phyloP scores from a whole-genome alignment of 2,797 vertebrate species.

The Anguilla anguilla region DNA sequence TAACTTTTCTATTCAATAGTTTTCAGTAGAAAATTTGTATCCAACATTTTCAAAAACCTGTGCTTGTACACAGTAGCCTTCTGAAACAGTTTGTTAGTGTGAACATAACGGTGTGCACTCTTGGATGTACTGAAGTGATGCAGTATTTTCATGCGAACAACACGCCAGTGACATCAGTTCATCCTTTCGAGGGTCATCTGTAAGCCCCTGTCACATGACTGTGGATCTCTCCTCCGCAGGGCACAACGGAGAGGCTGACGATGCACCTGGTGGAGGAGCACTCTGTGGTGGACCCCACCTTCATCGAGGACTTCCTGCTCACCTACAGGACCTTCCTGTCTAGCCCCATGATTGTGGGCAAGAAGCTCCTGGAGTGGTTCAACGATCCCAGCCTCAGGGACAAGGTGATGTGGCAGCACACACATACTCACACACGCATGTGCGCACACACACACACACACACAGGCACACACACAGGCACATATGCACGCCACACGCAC shows the following conservation, averaged over 20 bases:
- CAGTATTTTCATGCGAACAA: neutral
- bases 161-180: neutral
- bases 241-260: conserved; percentile 93
- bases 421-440: no score
- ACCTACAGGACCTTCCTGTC: conserved; percentile 98
- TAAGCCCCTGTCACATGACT: neutral
- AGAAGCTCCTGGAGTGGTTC: conserved; percentile 99
- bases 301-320: conserved; percentile 97
- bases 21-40: neutral
- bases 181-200: neutral
- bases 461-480: no score
- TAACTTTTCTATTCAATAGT: neutral
- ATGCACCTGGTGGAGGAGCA: conserved; percentile 99
- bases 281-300: conserved; percentile 97
- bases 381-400: conserved; percentile 99
- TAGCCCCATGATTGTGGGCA: conserved; percentile 98
- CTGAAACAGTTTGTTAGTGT: neutral
- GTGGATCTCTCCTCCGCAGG: conserved; percentile 64
- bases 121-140: neutral
- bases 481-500: neutral
- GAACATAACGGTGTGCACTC: neutral
- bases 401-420: conserved; percentile 78
- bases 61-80: neutral
- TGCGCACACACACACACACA: no score
- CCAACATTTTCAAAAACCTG: neutral